A percentile compares a stretch with the other conserved stretches of the same genome.
Evolutionary conservation across 2,797 vertebrate species (phyloP).

Genomic region (Cyprinella venusta): DNA sequence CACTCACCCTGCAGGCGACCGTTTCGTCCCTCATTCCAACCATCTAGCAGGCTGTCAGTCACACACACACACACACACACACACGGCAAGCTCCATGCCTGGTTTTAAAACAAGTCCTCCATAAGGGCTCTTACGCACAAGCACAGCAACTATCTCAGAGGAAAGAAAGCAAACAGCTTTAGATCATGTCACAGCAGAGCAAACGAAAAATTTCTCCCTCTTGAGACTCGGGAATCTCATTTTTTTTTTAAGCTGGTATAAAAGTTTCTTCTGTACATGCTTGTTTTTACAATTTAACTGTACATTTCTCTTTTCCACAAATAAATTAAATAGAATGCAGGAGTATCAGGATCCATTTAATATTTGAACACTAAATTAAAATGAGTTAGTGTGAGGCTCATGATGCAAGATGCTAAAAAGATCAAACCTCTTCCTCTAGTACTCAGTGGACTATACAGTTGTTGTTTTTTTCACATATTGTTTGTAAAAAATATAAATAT

Average conservation of each 20-base stretch:
- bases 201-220: not conserved
- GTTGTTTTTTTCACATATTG: too few species aligned
- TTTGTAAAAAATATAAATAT: too few species aligned
- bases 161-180: constrained; percentile 25
- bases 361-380: not conserved
- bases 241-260: too few species aligned
- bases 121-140: constrained; percentile 28
- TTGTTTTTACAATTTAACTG: not conserved
- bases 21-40: constrained; percentile 35
- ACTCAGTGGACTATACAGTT: not conserved
- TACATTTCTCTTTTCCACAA: not conserved
- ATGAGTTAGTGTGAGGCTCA: not conserved
- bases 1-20: constrained; percentile 18
- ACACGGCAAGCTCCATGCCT: constrained; percentile 4
- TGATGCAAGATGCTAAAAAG: not conserved
- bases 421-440: not conserved
- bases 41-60: constrained; percentile 37
- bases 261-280: not conserved
- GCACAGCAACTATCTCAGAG: constrained; percentile 20
- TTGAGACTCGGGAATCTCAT: not conserved
- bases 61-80: not conserved
- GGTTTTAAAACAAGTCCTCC: constrained; percentile 8
- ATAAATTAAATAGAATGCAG: not conserved
- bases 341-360: not conserved
- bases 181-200: constrained; percentile 4